These are phyloP conservation scores for Dusona sp. DNA, from an alignment of 2,888 invertebrate species.

Conservation along the genomic window DNA sequence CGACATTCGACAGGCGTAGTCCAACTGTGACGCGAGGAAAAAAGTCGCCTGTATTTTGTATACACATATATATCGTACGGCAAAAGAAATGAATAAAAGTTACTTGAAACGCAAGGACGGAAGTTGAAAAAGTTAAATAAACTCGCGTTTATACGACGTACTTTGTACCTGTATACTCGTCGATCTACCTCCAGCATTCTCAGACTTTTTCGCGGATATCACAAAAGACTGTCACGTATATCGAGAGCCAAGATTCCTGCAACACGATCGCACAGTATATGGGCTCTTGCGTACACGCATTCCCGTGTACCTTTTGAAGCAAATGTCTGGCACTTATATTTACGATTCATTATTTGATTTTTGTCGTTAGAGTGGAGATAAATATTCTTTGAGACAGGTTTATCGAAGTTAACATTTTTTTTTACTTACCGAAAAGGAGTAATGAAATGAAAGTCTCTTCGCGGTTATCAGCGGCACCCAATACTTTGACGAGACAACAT, in stretches of 20 bases:
- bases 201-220: conserved; percentile 53
- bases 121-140: conserved; percentile 61
- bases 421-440: no score
- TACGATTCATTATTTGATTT: not conserved
- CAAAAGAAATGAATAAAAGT: conserved; percentile 39
- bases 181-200: conserved; percentile 15
- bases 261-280: conserved; percentile 15
- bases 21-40: conserved; percentile 42
- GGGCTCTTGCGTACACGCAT: not conserved
- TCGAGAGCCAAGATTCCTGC: conserved; percentile 47
- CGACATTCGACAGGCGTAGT: conserved; percentile 54
- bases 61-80: not conserved
- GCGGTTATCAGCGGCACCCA: no score
- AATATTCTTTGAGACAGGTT: not conserved
- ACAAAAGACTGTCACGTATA: conserved; percentile 57
- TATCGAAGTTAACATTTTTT: no score
- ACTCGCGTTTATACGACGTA: conserved; percentile 7
- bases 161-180: conserved; percentile 7
- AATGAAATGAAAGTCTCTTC: no score
- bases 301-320: conserved; percentile 22
- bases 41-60: conserved; percentile 33
- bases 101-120: conserved; percentile 58
- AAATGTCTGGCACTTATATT: conserved; percentile 10
- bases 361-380: not conserved
- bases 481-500: no score